Evolutionary conservation across 2,888 invertebrate genomes (phyloP), one percentile per base, ranked within the genome.

Genomic region (Lasioglossum malachurum): DNA sequence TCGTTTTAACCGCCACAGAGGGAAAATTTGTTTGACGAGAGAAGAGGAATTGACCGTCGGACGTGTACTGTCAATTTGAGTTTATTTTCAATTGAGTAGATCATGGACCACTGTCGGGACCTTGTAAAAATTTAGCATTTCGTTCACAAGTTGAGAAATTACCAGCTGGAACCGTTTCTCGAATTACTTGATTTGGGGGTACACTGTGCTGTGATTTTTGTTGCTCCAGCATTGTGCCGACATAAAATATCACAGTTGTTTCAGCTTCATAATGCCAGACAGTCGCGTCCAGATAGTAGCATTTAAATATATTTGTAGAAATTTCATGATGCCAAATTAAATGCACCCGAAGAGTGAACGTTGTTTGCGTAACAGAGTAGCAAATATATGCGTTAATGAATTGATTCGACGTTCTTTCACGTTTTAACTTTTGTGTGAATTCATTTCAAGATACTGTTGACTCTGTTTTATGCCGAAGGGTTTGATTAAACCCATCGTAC

Each of bases 401-500:
- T 53, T 57, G 12, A n/a, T n/a, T 12, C n/a, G 12, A 4, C 12
- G n/a, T 57, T 57, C n/a, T 57, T 57, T 57, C n/a, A 12, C n/a
- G 46, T 23, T 35, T 53, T 12, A 38, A n/a, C 64, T 14, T 44
- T 12, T 23, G 16, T 35, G 23, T 31, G 35, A 31, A 73, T 73
- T 72, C n/a, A 67, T 80, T 67, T 57, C 35, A 46, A 31, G 41
- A 16, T 27, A 19, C 35, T 35, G 53, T 41, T 53, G 44, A 44
- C 53, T 69, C 35, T 44, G 16, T 80, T 74, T 82, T 69, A 69
- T 53, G 80, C n/a, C 53, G n/a, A 16, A 14, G 41, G 31, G 27
- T 80, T 46, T 57, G 80, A 80, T 82, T 73, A 67, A 64, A 44
- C 67, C 73, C 27, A 67, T 46, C 80, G 73, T n/a, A 49, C 82